Evolutionary conservation across 1,140 invertebrate genomes (phyloP), one percentile per base, ranked within the genome.

Genomic region (Liolophura sinensis): DNA sequence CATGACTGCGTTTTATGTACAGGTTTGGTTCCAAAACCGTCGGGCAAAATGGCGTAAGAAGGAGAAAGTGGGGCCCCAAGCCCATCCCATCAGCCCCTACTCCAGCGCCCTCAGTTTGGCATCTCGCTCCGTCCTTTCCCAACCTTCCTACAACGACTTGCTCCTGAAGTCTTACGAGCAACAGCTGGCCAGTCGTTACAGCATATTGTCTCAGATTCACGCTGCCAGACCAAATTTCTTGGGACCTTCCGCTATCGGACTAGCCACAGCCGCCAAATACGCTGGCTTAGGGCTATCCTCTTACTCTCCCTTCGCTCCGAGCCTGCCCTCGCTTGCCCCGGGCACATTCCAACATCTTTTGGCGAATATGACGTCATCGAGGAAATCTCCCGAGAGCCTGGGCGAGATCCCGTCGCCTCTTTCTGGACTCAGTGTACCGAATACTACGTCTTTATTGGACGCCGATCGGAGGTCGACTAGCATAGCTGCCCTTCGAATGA

Each of bases 1-100:
- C 31, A 40, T 40, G 31, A 5, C 4, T 65, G 11, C 57, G 50
- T 64, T 55, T 62, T 73, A 65, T 49, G 74, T 25, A 52, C 88
- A 99, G 97, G 97, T 99, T 0, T 99, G 97, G 97, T 99, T 99
- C 85, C 96, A 99, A 87, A 99, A 99, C 83, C 88, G 97, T 49
- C 88, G 97, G 64, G 97, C 97, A 71, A 99, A 99, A 85, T 99
- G 97, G 96, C 91, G 97, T 58, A 99, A 99, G 74, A 79, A 81
- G 56, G 83, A 84, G 70, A 97, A 96, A 83, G 86, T 86, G 40
- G 82, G 93, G 0, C 93, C 94, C 0, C 91, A 94, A 76, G 91
- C 87, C 16, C 94, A 96, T 82, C 94, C 94, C 0, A 96, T 95
- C 87, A 93, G 91, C 83, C 92, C 92, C 0, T 95, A 93, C 84